Evolutionary conservation across 2,797 vertebrate species (phyloP).

Genomic region (Takifugu ocellatus): DNA sequence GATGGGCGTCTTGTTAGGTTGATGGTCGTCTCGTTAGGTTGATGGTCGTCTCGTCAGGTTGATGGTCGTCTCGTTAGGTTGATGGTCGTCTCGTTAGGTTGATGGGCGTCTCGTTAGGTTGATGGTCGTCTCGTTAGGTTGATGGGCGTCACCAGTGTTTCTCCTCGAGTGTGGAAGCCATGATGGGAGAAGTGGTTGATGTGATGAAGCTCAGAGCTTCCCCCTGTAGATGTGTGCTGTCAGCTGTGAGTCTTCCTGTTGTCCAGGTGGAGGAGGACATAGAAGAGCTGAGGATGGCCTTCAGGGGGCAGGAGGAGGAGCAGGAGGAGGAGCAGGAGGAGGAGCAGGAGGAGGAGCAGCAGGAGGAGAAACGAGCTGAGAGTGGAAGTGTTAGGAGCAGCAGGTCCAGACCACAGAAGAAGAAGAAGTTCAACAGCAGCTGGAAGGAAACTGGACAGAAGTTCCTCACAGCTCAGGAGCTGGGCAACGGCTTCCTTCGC

Average conservation of each 20-base stretch:
- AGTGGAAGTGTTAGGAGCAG: not conserved
- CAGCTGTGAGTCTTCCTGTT: not conserved
- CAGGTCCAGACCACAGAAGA: not conserved
- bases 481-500: slow-evolving; percentile 72
- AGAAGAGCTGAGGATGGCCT: slow-evolving; percentile 70
- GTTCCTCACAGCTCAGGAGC: slow-evolving; percentile 74
- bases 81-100: no score
- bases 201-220: not conserved
- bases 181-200: no score
- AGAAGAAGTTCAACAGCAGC: not conserved
- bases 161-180: no score
- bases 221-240: not conserved
- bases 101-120: no score
- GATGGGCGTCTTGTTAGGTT: no score
- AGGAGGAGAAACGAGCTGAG: not conserved
- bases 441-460: slow-evolving; percentile 18
- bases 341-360: not conserved
- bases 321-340: slow-evolving; percentile 46
- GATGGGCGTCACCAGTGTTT: no score
- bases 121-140: no score
- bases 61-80: no score
- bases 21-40: no score
- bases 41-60: no score
- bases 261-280: slow-evolving; percentile 76
- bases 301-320: slow-evolving; percentile 54